A percentile compares a stretch with the other conserved stretches of the same genome.
Conservation (phyloP, 2,797 vertebrate species). For the Sebastes flavidus region DNA sequence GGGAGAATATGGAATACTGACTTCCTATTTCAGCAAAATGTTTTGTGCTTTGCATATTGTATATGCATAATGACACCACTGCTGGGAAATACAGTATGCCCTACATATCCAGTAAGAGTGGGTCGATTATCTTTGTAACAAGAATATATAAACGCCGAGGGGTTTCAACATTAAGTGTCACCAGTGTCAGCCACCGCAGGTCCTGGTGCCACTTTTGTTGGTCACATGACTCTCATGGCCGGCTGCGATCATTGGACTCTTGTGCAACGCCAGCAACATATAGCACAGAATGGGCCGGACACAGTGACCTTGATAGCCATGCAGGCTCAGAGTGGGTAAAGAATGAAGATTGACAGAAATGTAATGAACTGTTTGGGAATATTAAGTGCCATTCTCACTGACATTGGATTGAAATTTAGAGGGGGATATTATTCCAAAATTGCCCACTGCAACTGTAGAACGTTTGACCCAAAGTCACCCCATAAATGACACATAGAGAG, state of each 20-base stretch:
- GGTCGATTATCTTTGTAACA: not conserved
- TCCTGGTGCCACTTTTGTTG: not conserved
- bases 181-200: not conserved
- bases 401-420: slow-evolving; percentile 64
- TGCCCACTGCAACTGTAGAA: slow-evolving; percentile 47
- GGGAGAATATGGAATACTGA: not conserved
- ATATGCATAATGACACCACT: not conserved
- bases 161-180: not conserved
- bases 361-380: slow-evolving; percentile 75
- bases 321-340: slow-evolving; percentile 28
- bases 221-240: not conserved
- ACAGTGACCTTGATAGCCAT: slow-evolving; percentile 64
- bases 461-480: slow-evolving; percentile 54
- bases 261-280: slow-evolving; percentile 4
- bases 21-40: not conserved
- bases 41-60: not conserved
- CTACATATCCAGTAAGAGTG: not conserved
- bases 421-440: slow-evolving; percentile 58
- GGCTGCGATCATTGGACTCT: slow-evolving; percentile 26
- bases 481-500: slow-evolving; percentile 8
- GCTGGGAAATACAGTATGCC: not conserved
- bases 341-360: slow-evolving; percentile 77
- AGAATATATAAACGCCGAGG: not conserved
- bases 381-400: slow-evolving; percentile 63
- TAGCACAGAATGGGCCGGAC: slow-evolving; percentile 8